Evolutionary conservation across 2,888 invertebrate genomes (phyloP).

Genomic region (Zygogramma bicolorata): DNA sequence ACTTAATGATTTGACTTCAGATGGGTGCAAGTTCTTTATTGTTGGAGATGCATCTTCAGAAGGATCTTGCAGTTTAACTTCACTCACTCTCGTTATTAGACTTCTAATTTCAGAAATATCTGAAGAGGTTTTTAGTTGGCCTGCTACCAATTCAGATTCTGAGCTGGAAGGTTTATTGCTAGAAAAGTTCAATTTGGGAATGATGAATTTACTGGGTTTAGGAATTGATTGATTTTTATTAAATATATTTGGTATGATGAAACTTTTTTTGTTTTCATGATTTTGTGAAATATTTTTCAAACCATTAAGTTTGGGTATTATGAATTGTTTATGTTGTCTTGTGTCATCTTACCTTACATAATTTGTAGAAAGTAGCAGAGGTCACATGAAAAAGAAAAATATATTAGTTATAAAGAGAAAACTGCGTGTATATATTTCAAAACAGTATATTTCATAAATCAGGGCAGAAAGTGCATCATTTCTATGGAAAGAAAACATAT

Average conservation of each 20-base stretch:
- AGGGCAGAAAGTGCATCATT: too few relatives aligned
- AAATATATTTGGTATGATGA: conserved; percentile 38
- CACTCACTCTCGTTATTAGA: background rate
- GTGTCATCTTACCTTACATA: conserved; percentile 69
- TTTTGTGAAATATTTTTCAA: conserved; percentile 8
- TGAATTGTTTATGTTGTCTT: conserved; percentile 34
- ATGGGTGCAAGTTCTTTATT: conserved; percentile 24
- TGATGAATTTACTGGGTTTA: conserved; percentile 30
- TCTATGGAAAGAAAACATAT: too few relatives aligned
- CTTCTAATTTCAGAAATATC: background rate
- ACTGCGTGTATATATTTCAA: background rate
- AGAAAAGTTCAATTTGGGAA: conserved; percentile 32
- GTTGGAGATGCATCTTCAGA: conserved; percentile 12
- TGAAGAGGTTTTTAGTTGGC: conserved; percentile 48
- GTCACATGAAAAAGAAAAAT: conserved; percentile 59
- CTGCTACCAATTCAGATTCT: conserved; percentile 50
- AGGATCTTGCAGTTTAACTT: conserved; percentile 12
- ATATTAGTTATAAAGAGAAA: conserved; percentile 30
- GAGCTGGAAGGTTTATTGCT: conserved; percentile 20
- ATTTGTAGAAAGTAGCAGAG: conserved; percentile 54
- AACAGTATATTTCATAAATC: too few relatives aligned
- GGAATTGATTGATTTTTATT: conserved; percentile 15
- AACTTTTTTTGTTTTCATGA: conserved; percentile 22
- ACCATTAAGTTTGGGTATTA: conserved; percentile 28
- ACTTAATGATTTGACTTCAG: conserved; percentile 22